Conservation (phyloP, 2,888 invertebrate species). For the Chymomyza amoena region DNA sequence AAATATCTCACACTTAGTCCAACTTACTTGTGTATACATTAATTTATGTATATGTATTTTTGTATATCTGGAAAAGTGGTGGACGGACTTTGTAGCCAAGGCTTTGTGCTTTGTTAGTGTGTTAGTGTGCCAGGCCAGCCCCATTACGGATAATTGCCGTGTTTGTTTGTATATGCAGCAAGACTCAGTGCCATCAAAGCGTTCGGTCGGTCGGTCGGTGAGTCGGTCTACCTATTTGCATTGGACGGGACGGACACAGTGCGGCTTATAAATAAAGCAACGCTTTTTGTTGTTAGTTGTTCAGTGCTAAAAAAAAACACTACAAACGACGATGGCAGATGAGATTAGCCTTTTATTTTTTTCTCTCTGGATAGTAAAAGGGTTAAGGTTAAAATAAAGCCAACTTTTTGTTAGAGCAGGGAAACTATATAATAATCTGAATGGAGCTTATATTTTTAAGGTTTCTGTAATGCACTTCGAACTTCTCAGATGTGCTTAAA, state of each 20-base stretch:
- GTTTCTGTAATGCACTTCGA: too few relatives aligned
- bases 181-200: constrained; percentile 13
- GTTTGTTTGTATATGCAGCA: constrained; percentile 38
- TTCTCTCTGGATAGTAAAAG: too few relatives aligned
- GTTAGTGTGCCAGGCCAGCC: constrained; percentile 1
- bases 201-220: neutral
- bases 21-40: neutral
- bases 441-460: too few relatives aligned
- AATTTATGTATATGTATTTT: constrained; percentile 3
- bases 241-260: constrained; percentile 1
- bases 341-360: too few relatives aligned
- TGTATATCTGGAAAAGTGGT: constrained; percentile 17
- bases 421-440: too few relatives aligned
- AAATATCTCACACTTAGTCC: neutral
- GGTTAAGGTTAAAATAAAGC: too few relatives aligned
- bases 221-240: neutral
- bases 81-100: neutral
- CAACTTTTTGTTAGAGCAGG: too few relatives aligned
- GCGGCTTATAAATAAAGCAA: neutral
- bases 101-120: too few relatives aligned
- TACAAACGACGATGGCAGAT: too few relatives aligned
- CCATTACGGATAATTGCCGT: constrained; percentile 44
- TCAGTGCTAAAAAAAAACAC: too few relatives aligned
- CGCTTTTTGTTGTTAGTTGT: neutral
- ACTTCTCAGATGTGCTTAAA: too few relatives aligned